Evolutionary conservation across 92 coral and sea anemone genomes (phyloP).

Genomic region (Scolanthus callimorphus): DNA sequence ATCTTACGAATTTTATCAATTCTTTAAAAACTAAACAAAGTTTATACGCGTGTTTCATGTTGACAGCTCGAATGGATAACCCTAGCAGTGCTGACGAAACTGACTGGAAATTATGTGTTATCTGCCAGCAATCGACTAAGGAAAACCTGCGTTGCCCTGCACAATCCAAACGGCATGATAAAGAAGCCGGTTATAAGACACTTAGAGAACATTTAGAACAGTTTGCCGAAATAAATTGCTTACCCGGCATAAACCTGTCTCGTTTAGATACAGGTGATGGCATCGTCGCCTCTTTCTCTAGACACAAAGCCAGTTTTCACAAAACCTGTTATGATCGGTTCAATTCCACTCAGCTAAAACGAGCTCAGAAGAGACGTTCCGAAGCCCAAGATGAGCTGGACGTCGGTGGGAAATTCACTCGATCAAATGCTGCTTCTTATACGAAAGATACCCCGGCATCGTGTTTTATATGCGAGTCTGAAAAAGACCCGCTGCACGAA

Average conservation of each 20-base stretch:
- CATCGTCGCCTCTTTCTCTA: constrained; percentile 19
- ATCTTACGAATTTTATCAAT: no score
- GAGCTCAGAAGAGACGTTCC: constrained; percentile 13
- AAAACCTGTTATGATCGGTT: constrained; percentile 31
- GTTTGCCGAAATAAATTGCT: constrained; percentile 11
- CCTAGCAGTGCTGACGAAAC: constrained; percentile 17
- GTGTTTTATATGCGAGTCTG: constrained; percentile 13
- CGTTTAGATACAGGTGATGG: constrained; percentile 31
- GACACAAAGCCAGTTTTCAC: constrained; percentile 36
- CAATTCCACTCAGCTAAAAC: constrained; percentile 24
- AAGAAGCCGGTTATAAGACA: constrained; percentile 22
- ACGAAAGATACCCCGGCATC: not conserved
- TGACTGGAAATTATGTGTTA: constrained; percentile 39
- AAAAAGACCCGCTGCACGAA: constrained; percentile 22
- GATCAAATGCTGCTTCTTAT: not conserved
- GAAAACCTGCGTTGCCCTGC: constrained; percentile 46
- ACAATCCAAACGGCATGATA: constrained; percentile 11
- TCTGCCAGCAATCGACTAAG: constrained; percentile 32
- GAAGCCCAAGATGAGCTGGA: not conserved
- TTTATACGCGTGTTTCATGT: no score
- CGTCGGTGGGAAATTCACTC: constrained; percentile 6
- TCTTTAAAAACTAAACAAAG: no score
- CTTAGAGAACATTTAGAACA: constrained; percentile 10
- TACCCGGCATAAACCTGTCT: constrained; percentile 3
- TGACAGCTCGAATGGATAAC: not conserved